Evolutionary conservation across 2,797 vertebrate genomes (phyloP), one percentile per base, ranked within the genome.

Genomic region (Chanos chanos): DNA sequence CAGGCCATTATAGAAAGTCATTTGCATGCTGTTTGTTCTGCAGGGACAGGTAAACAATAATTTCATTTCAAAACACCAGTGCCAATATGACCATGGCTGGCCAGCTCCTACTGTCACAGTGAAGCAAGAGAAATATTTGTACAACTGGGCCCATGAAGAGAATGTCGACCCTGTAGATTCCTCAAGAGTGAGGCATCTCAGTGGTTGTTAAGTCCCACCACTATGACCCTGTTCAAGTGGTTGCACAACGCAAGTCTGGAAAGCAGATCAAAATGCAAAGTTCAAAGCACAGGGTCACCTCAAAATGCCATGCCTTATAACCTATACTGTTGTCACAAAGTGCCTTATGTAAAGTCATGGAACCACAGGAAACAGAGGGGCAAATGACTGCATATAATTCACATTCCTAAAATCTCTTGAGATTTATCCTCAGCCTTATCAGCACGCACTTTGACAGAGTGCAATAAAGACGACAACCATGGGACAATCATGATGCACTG

Each of bases 1-100:
- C 36, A 48, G 48, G 65, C 66, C 64, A 62, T 73, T 69, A 57
- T 66, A 59, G 56, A 61, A 45, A 61, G 58, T 68, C 61, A 74
- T 68, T 68, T 68, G 75, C 59, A 55, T 9, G 27, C 36, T 52
- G 71, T 68, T 64, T 70, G 64, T 70, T 50, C 52, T 44, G 33
- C 27, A 58, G 31, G 28, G 27, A 25, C 65, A 71, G 71, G 68
- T 70, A 77, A 74, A 72, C 24, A 57, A 62, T 68, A 44, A 62
- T 74, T 77, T 67, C 66, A 71, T 74, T 69, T 77, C 34, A 64
- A 61, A 64, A 56, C 39, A 64, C 53, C 52, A 69, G 65, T 48
- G 39, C 64, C 34, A 47, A 47, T 50, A 64, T 8, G 31, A 66
- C 62, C 44, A 34, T 53, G 43, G 48, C 31, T 44, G 57, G 30